These are phyloP conservation scores for Campodea augens DNA, from an alignment of 1,140 invertebrate genomes.

Conservation along the genomic window DNA sequence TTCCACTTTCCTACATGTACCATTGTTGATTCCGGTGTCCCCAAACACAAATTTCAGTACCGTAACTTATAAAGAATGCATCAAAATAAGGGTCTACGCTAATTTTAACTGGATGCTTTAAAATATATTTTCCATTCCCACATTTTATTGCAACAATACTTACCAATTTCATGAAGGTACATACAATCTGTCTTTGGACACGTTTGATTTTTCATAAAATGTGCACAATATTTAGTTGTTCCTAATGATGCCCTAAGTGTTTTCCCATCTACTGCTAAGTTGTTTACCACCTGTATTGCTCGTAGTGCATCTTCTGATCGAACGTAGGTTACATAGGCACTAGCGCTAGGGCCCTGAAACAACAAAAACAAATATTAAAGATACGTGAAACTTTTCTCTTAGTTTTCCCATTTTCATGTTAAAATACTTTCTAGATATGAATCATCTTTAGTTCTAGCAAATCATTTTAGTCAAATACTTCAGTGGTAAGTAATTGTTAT, in stretches of 20 bases:
- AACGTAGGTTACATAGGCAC: slow-evolving; percentile 96
- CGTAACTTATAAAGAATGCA: no score
- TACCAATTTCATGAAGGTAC: slow-evolving; percentile 95
- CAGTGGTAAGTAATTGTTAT: no score
- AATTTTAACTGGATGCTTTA: no score
- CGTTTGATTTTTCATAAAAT: slow-evolving; percentile 92
- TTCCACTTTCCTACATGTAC: no score
- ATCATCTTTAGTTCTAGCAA: no score
- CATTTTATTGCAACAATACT: slow-evolving; percentile 11
- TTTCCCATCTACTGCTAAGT: slow-evolving; percentile 83
- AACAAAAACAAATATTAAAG: slow-evolving; percentile 11
- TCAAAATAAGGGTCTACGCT: no score
- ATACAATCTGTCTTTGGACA: slow-evolving; percentile 98
- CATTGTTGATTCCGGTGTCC: no score
- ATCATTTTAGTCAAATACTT: no score
- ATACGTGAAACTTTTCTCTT: background rate
- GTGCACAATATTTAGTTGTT: slow-evolving; percentile 99
- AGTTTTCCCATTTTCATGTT: background rate
- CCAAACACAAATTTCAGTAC: no score
- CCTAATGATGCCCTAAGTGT: slow-evolving; percentile 93
- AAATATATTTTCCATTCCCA: background rate
- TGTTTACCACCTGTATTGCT: slow-evolving; percentile 94
- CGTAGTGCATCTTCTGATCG: slow-evolving; percentile 80
- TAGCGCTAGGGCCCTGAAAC: slow-evolving; percentile 68
- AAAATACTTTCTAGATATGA: no score